Conservation (phyloP, 1,140 invertebrate species). For the Drosophila malerkotliana region DNA sequence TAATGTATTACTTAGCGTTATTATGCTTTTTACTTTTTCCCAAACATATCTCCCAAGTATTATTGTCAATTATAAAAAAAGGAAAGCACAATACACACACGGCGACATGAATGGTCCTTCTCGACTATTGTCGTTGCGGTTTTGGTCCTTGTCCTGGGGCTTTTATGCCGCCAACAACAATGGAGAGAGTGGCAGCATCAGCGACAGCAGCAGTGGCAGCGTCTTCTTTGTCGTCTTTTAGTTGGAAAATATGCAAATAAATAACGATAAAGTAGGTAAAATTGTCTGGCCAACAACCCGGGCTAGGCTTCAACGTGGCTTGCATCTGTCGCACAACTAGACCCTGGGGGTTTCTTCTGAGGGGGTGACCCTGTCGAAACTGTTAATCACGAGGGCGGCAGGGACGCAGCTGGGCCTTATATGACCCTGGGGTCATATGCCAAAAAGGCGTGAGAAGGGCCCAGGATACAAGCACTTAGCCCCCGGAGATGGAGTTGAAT, state of each 20-base stretch:
- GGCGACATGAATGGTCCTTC: conserved; percentile 6
- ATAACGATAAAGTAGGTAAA: conserved; percentile 80
- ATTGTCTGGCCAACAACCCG: conserved; percentile 80
- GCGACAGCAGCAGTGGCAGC: conserved; percentile 1
- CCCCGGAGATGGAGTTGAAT: background rate
- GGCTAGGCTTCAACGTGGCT: conserved; percentile 26
- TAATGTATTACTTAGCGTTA: conserved; percentile 82
- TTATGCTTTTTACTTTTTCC: conserved; percentile 73
- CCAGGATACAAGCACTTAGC: conserved; percentile 32
- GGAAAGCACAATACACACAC: conserved; percentile 51
- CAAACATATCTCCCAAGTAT: conserved; percentile 74
- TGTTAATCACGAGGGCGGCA: conserved; percentile 58
- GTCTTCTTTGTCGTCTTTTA: conserved; percentile 74
- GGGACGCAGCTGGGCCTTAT: conserved; percentile 33
- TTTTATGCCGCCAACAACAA: conserved; percentile 43
- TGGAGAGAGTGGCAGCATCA: background rate
- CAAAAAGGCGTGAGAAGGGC: conserved; percentile 37
- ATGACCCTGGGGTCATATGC: conserved; percentile 66
- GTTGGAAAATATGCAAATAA: conserved; percentile 81
- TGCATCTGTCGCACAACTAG: conserved; percentile 56
- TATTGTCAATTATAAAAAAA: conserved; percentile 79
- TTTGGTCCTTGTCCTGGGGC: conserved; percentile 22
- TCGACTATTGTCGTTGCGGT: conserved; percentile 67
- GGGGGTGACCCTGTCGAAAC: too few relatives aligned
- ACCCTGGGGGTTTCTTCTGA: conserved; percentile 50